These are phyloP conservation scores for Camponotus pennsylvanicus DNA, from an alignment of 1,140 invertebrate species.

Conservation along the genomic window DNA sequence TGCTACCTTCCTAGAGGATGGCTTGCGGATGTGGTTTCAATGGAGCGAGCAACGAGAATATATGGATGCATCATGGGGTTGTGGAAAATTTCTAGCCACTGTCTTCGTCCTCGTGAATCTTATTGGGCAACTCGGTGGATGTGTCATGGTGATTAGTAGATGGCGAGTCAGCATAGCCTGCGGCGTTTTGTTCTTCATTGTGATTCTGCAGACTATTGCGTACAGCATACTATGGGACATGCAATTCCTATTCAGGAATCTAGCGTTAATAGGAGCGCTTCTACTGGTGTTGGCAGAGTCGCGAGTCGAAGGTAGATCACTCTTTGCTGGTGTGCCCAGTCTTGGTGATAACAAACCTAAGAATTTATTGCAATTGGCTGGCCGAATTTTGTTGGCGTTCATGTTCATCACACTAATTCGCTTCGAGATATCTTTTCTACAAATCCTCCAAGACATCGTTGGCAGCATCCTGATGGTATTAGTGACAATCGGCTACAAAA, in stretches of 20 bases:
- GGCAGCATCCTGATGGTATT: slow-evolving; percentile 98
- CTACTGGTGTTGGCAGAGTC: slow-evolving; percentile 98
- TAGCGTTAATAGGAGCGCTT: slow-evolving; percentile 98
- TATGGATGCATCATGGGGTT: slow-evolving; percentile 99
- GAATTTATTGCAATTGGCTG: slow-evolving; percentile 98
- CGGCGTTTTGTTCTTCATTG: slow-evolving; percentile 97
- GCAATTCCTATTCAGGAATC: slow-evolving; percentile 97
- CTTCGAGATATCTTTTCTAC: slow-evolving; percentile 96
- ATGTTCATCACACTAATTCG: slow-evolving; percentile 99
- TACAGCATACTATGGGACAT: slow-evolving; percentile 99
- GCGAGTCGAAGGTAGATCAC: slow-evolving; percentile 94
- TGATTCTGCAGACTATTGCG: slow-evolving; percentile 97
- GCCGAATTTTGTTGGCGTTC: slow-evolving; percentile 97
- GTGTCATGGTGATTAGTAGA: slow-evolving; percentile 97
- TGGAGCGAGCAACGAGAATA: slow-evolving; percentile 99
- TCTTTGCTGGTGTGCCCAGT: slow-evolving; percentile 99
- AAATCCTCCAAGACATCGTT: slow-evolving; percentile 93
- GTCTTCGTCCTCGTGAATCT: slow-evolving; percentile 98
- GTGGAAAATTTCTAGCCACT: slow-evolving; percentile 96
- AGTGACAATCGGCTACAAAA: slow-evolving; percentile 99
- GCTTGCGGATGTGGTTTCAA: slow-evolving; percentile 99
- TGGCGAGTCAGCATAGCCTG: slow-evolving; percentile 98
- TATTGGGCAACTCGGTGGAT: slow-evolving; percentile 97
- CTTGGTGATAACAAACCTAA: slow-evolving; percentile 99
- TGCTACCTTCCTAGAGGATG: slow-evolving; percentile 99